Percentiles rank a stretch among this genome's conserved stretches.
phyloP scores from a whole-genome alignment of 2,797 vertebrate genomes.

The Spinus olivaceus region DNA sequence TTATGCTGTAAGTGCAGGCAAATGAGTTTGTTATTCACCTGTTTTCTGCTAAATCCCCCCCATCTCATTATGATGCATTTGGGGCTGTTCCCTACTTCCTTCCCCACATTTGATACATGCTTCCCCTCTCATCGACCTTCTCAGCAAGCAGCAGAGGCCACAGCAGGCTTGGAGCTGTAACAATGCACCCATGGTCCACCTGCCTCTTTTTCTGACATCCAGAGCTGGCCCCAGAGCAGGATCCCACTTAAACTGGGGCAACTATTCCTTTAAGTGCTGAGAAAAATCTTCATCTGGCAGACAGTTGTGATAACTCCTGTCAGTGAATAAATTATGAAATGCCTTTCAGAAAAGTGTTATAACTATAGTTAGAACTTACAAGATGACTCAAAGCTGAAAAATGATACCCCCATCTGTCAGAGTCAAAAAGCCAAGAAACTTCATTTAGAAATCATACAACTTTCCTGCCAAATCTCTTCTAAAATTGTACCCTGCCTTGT shows the following conservation, averaged over 20 bases:
- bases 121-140: background rate
- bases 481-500: background rate
- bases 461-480: background rate
- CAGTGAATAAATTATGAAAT: background rate
- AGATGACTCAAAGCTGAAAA: background rate
- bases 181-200: background rate
- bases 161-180: background rate
- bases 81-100: background rate
- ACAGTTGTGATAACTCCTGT: background rate
- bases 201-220: background rate
- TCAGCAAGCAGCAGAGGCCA: background rate
- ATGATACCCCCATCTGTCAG: background rate
- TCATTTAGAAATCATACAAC: background rate
- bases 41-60: background rate
- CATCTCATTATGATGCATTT: background rate
- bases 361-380: background rate
- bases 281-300: background rate
- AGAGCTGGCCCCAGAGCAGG: background rate
- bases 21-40: background rate
- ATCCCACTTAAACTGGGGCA: background rate
- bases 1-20: background rate
- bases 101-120: accelerated
- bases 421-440: background rate
- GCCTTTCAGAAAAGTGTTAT: background rate
- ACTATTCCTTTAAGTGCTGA: background rate